phyloP scores from a whole-genome alignment of 2,113 vertebrate species.

The Coturnix japonica region DNA sequence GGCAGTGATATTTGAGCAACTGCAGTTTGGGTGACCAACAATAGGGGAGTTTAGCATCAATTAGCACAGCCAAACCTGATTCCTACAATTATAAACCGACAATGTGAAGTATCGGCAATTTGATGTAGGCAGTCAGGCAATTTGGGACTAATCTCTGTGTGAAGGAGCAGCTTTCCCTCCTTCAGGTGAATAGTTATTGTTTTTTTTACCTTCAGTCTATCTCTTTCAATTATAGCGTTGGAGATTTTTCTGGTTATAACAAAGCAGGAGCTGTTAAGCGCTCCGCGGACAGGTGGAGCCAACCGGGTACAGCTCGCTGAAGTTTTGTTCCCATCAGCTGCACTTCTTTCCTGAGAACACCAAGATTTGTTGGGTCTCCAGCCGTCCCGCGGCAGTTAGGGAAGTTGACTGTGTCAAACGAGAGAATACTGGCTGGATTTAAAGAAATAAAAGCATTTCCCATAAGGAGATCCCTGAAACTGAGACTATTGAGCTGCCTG shows the following conservation, averaged over 20 bases:
- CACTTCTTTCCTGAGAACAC: not conserved
- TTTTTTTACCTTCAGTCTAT: not conserved
- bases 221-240: not conserved
- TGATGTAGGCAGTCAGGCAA: not conserved
- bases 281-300: not conserved
- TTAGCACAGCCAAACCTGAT: conserved; percentile 2
- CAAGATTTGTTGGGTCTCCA: not conserved
- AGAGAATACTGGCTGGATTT: not conserved
- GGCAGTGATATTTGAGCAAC: not conserved
- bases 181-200: not conserved
- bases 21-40: not conserved
- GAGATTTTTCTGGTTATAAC: not conserved
- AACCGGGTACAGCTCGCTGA: not conserved
- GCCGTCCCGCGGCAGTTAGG: not conserved
- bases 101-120: not conserved
- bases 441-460: not conserved
- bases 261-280: not conserved
- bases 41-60: not conserved
- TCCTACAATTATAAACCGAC: not conserved
- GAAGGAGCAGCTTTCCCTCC: not conserved
- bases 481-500: not conserved
- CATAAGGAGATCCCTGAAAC: not conserved
- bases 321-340: conserved; percentile 3
- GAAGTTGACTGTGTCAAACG: not conserved
- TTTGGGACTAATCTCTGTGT: not conserved